phyloP scores from a whole-genome alignment of 2,113 vertebrate species.

The Myiozetetes cayanensis region DNA sequence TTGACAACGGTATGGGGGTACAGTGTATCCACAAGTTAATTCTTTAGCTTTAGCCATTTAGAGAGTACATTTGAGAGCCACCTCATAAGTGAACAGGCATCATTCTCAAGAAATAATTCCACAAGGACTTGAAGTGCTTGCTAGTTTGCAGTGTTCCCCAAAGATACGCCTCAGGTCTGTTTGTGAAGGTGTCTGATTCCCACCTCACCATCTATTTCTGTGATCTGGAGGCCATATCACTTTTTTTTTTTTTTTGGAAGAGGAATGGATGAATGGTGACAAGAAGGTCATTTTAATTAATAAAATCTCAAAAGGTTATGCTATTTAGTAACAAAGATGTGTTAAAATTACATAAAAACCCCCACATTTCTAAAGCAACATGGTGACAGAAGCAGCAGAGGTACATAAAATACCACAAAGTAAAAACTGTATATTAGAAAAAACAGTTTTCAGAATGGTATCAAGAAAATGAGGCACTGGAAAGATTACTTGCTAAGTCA shows the following conservation, averaged over 20 bases:
- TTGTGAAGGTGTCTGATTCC: not conserved
- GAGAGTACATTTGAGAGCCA: not conserved
- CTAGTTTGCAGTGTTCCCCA: not conserved
- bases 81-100: not conserved
- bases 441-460: not conserved
- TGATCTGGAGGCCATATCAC: accelerated
- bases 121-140: not conserved
- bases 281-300: not conserved
- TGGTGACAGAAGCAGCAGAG: not conserved
- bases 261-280: not conserved
- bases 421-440: not conserved
- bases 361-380: not conserved
- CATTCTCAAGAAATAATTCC: not conserved
- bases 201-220: not conserved
- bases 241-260: not conserved
- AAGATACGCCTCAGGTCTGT: not conserved
- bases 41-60: not conserved
- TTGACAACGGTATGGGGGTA: not conserved
- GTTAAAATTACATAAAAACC: not conserved
- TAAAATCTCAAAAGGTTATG: not conserved
- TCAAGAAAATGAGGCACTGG: not conserved
- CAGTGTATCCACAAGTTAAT: not conserved
- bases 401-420: accelerated
- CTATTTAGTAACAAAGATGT: not conserved
- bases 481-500: not conserved